Percentiles rank a stretch among this genome's conserved stretches.
phyloP scores from a whole-genome alignment of 2,113 vertebrate genomes.

The Pogonocichla stellata region DNA sequence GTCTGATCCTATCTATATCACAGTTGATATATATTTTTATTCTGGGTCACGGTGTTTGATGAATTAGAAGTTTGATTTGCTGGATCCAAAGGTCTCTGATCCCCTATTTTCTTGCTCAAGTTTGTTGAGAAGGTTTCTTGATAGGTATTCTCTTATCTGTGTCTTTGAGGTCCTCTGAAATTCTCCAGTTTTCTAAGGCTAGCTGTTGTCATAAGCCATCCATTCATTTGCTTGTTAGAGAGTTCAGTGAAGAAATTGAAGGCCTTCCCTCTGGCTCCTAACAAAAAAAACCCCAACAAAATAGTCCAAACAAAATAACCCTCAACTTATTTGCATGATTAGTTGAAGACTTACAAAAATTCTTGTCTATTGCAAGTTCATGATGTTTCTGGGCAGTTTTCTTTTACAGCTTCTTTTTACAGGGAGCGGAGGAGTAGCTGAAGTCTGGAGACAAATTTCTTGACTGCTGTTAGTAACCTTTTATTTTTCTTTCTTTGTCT shows the following conservation, averaged over 20 bases:
- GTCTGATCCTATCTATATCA: neutral
- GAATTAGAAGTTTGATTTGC: neutral
- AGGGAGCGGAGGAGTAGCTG: neutral
- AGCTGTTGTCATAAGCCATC: neutral
- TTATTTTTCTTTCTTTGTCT: neutral
- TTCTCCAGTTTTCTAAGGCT: neutral
- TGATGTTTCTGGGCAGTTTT: neutral
- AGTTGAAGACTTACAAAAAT: neutral
- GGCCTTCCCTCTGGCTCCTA: accelerated
- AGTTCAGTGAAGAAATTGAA: neutral
- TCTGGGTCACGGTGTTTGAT: neutral
- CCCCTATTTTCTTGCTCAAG: neutral
- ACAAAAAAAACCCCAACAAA: accelerated
- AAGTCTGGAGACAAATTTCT: neutral
- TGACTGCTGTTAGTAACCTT: neutral
- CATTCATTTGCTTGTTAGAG: neutral
- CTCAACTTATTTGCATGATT: neutral
- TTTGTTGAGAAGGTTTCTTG: neutral
- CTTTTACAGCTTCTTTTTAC: neutral
- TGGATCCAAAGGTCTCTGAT: neutral
- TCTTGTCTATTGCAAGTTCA: neutral
- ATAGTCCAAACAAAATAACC: neutral
- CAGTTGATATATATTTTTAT: neutral
- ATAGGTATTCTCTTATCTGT: neutral
- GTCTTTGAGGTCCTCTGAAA: neutral